These are phyloP conservation scores for Drosophila heteroneura DNA, from an alignment of 2,888 invertebrate genomes.

Conservation along the genomic window DNA sequence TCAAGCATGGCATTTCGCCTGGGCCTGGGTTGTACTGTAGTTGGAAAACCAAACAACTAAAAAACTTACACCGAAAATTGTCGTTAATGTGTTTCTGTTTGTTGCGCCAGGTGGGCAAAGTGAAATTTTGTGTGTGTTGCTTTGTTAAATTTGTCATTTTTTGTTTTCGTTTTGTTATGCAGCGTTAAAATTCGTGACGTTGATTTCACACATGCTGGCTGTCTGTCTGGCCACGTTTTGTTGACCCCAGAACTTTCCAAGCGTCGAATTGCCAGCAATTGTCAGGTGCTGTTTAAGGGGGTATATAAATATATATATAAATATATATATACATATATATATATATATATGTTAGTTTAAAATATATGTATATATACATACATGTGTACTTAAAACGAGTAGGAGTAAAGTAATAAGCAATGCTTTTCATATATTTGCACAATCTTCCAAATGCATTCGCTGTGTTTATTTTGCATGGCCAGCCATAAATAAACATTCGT, in stretches of 20 bases:
- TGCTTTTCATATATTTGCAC: constrained; percentile 45
- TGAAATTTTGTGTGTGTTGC: constrained; percentile 59
- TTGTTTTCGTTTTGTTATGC: constrained; percentile 63
- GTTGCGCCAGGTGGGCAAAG: constrained; percentile 53
- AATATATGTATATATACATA: background rate
- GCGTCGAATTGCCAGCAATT: constrained; percentile 50
- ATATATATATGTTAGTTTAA: background rate
- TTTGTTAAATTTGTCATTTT: constrained; percentile 22
- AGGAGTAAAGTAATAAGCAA: constrained; percentile 40
- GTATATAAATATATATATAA: background rate
- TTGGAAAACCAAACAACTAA: constrained; percentile 15
- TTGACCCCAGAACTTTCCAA: constrained; percentile 68
- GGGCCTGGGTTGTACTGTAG: constrained; percentile 9
- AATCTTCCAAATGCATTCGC: constrained; percentile 39
- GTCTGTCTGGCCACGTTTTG: constrained; percentile 60
- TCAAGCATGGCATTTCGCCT: constrained; percentile 69
- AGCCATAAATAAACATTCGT: constrained; percentile 39
- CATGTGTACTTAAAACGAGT: constrained; percentile 17
- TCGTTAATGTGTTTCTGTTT: constrained; percentile 66
- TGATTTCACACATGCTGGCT: constrained; percentile 60
- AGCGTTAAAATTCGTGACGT: constrained; percentile 70
- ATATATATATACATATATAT: no score
- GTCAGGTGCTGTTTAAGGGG: background rate
- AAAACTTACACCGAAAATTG: constrained; percentile 63
- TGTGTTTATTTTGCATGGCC: constrained; percentile 40